Evolutionary conservation across 2,113 vertebrate species (phyloP).

Genomic region (Ameiurus melas): DNA sequence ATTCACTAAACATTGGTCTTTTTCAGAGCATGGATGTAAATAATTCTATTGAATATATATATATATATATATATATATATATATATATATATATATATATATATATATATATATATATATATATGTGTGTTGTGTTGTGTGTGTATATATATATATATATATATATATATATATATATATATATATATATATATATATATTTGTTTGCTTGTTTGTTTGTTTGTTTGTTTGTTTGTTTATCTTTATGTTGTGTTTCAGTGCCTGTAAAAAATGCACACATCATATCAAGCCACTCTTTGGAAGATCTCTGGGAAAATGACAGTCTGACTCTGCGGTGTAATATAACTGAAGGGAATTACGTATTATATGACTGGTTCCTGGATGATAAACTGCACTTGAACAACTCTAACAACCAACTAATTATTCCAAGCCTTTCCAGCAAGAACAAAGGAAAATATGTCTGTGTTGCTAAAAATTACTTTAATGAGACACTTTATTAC

Average conservation of each 20-base stretch:
- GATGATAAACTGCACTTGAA: not conserved
- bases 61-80: no score
- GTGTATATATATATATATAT: no score
- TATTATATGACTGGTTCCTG: slow-evolving; percentile 64
- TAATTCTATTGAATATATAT: not conserved
- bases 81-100: no score
- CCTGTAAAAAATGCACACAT: slow-evolving; percentile 54
- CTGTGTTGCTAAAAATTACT: slow-evolving; percentile 17
- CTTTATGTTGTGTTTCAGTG: slow-evolving; percentile 49
- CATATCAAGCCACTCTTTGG: not conserved
- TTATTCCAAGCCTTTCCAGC: slow-evolving; percentile 40
- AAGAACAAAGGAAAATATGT: slow-evolving; percentile 18
- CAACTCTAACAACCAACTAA: not conserved
- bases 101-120: no score
- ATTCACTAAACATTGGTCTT: not conserved
- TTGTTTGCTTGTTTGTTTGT: no score
- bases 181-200: no score
- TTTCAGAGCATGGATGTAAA: not conserved
- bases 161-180: no score
- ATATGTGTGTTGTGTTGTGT: no score
- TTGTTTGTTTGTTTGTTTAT: not conserved
- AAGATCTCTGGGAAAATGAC: slow-evolving; percentile 58
- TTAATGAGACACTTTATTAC: slow-evolving; percentile 10
- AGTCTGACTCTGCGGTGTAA: slow-evolving; percentile 57
- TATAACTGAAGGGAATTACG: slow-evolving; percentile 52